Percentiles rank a stretch among this genome's conserved stretches.
Conservation (phyloP, 2,113 vertebrate genomes). For the Porphyrio hochstetteri region DNA sequence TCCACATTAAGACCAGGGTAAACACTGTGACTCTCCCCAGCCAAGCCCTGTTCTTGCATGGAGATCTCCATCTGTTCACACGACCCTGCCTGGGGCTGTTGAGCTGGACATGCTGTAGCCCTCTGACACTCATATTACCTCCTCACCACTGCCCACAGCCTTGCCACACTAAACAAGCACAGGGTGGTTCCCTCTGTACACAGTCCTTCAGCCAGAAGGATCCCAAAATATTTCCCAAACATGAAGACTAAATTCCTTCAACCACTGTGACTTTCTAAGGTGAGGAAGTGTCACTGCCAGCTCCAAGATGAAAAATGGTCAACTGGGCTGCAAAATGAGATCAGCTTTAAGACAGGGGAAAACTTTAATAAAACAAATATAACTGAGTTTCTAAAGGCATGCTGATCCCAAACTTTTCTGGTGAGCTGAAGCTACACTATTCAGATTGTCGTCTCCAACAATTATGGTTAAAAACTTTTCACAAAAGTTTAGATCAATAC, state of each 20-base stretch:
- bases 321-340: not conserved
- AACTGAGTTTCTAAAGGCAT: not conserved
- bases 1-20: not conserved
- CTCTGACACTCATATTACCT: fast-evolving
- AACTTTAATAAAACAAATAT: not conserved
- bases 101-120: not conserved
- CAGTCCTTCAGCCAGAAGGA: not conserved
- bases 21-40: not conserved
- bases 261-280: not conserved
- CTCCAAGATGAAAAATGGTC: not conserved
- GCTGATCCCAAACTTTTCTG: not conserved
- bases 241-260: fast-evolving
- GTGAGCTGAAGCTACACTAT: not conserved
- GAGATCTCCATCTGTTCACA: not conserved
- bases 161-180: not conserved
- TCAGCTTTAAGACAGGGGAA: not conserved
- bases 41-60: not conserved
- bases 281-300: not conserved
- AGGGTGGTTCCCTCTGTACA: not conserved
- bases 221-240: not conserved
- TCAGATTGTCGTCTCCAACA: not conserved
- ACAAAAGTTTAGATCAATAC: not conserved
- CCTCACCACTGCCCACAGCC: not conserved
- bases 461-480: not conserved
- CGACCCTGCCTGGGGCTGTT: not conserved